phyloP scores from a whole-genome alignment of 2,797 vertebrate species.

The Amniataba percoides region DNA sequence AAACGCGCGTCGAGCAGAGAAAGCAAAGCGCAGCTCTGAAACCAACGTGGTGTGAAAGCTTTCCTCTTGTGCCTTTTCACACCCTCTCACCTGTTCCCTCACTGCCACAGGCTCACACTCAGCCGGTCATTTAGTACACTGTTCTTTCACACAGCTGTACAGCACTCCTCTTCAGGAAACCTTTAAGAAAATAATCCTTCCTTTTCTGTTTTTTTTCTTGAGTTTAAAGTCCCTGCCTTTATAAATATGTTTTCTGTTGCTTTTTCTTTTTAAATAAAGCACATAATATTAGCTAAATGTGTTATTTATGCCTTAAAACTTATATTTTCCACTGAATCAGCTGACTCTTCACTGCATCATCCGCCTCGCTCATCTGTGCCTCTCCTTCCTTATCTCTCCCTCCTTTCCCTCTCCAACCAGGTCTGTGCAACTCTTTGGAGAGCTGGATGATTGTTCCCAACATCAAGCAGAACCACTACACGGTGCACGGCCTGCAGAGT shows the following conservation, averaged over 20 bases:
- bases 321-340: not conserved
- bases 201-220: not conserved
- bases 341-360: not conserved
- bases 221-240: not conserved
- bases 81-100: constrained; percentile 43
- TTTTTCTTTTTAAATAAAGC: not conserved
- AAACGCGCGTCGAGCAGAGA: constrained; percentile 3
- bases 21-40: constrained; percentile 36
- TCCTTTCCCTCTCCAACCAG: constrained; percentile 43
- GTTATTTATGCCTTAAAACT: not conserved
- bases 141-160: constrained; percentile 17
- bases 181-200: not conserved
- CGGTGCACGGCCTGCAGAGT: constrained; percentile 96
- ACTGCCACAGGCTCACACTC: constrained; percentile 25
- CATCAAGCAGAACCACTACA: constrained; percentile 99
- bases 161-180: constrained; percentile 19
- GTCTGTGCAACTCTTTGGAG: constrained; percentile 87
- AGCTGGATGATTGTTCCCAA: constrained; percentile 99
- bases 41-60: constrained; percentile 67
- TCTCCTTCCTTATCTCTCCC: not conserved
- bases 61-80: constrained; percentile 62
- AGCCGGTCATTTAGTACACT: constrained; percentile 22
- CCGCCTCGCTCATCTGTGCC: not conserved
- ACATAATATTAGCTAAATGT: not conserved
- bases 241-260: no score